A percentile compares a stretch with the other conserved stretches of the same genome.
Evolutionary conservation across 2,113 vertebrate species (phyloP).

Genomic region (Irena cyanogastra): DNA sequence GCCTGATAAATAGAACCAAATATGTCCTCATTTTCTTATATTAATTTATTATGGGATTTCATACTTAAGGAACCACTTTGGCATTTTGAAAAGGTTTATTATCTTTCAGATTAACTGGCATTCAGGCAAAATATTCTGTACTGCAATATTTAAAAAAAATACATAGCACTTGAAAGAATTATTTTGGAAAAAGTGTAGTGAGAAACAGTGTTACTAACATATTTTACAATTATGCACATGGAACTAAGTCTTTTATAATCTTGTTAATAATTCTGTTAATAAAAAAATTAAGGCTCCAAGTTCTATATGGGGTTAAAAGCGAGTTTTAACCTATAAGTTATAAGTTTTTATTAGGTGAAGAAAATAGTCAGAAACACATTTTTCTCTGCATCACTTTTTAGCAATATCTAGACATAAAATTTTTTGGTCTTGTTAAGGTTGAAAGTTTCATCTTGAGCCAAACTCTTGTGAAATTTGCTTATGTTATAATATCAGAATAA

Average conservation of each 20-base stretch:
- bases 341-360: background rate
- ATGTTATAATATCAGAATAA: background rate
- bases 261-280: background rate
- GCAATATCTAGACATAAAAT: background rate
- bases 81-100: background rate
- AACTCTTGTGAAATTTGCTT: background rate
- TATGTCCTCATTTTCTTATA: background rate
- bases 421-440: accelerated
- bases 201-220: background rate
- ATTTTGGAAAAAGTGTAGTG: background rate
- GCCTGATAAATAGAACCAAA: background rate
- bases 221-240: background rate
- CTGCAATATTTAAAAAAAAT: background rate
- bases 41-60: background rate
- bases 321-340: background rate
- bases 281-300: background rate
- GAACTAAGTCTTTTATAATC: background rate
- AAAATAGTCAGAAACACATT: background rate
- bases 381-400: background rate
- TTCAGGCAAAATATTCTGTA: background rate
- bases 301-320: background rate
- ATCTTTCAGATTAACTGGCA: background rate
- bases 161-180: background rate
- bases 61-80: background rate
- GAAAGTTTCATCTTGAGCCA: background rate